Evolutionary conservation across 2,888 invertebrate species (phyloP), one percentile per base, ranked within the genome.

Genomic region (Eupeodes latifasciatus): DNA sequence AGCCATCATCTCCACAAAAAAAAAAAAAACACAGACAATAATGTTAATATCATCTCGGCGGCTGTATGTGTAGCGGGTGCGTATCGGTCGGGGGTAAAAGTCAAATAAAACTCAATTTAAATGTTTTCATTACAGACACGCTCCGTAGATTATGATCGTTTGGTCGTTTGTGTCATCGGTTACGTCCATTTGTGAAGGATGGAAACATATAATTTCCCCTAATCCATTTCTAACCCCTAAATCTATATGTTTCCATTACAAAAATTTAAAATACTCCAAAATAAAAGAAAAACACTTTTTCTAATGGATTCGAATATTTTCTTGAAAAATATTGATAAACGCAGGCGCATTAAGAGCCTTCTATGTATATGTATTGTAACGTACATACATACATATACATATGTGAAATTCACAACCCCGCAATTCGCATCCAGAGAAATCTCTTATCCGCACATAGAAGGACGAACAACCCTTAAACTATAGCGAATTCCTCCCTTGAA

Each of bases 61-160:
- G 47, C 36, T 27, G 55, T 27, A 27, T 12, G n/a, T 19, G 55
- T 40, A 9, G 40, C 5, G 40, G 40, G 5, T 9, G 27, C 3
- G 55, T 7, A 57, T 12, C 27, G 3, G 44, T n/a, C n/a, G 16
- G 59, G 59, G 59, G 61, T 36, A 75, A 64, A 88, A 88, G 85
- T 88, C 88, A 84, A 85, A 88, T 88, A 88, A 88, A 88, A 88
- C 88, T 85, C 85, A 88, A 85, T 88, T 88, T 84, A 69, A 88
- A 85, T 85, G 88, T 81, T 88, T 88, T 88, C 88, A 85, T 85
- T 88, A 88, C 81, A 81, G 88, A 88, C 88, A 88, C 88, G 88
- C 88, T 88, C 75, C 85, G 53, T 59, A 88, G 88, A 88, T 88
- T 88, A 88, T 81, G 62, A 88, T 88, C 81, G 81, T 75, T 80